These are phyloP conservation scores for Therioaphis trifolii DNA, from an alignment of 2,888 invertebrate genomes.

Conservation along the genomic window DNA sequence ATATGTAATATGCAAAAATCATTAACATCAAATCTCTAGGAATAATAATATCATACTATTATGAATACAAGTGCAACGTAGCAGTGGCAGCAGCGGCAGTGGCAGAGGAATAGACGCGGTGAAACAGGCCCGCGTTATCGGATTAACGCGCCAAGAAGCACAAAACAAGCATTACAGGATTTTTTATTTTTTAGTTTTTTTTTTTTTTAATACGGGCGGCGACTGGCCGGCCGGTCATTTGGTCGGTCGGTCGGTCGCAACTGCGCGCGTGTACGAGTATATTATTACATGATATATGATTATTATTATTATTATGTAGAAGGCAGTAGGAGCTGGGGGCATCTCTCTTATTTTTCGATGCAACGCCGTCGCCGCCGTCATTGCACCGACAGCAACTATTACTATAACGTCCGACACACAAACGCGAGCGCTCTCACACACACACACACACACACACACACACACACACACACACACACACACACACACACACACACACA, in stretches of 20 bases:
- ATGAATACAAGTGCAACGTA: background rate
- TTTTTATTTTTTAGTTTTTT: background rate
- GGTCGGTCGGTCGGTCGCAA: no score
- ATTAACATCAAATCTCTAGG: no score
- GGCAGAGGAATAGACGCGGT: no score
- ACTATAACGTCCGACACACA: no score
- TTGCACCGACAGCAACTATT: no score
- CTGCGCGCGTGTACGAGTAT: background rate
- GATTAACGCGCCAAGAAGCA: background rate
- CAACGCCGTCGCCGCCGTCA: slow-evolving; percentile 12
- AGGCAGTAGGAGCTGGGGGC: background rate
- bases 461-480: no score
- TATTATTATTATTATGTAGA: background rate
- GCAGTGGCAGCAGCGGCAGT: no score
- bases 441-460: no score
- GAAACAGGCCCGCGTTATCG: background rate
- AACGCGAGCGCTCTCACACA: no score
- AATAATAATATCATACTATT: no score
- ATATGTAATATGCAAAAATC: no score
- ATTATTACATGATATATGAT: background rate
- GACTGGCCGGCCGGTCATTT: background rate
- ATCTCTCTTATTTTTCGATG: slow-evolving; percentile 30
- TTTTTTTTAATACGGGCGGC: background rate
- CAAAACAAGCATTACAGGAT: background rate
- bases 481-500: no score